A percentile compares a stretch with the other conserved stretches of the same genome.
Conservation (phyloP, 2,113 vertebrate genomes). For the Sebastes schlegelii region DNA sequence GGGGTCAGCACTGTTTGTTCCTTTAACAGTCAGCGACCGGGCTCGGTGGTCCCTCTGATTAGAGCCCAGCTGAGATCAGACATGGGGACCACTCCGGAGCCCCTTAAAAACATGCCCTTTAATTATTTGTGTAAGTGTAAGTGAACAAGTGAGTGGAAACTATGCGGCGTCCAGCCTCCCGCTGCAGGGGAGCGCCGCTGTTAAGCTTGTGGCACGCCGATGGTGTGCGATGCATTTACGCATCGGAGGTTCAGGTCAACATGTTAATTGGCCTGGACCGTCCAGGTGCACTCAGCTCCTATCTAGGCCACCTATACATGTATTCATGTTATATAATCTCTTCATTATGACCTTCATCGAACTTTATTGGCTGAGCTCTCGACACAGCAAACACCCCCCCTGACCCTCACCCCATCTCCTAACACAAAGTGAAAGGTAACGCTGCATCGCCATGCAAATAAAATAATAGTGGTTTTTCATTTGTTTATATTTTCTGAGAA, state of each 20-base stretch:
- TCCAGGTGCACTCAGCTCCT: slow-evolving; percentile 22
- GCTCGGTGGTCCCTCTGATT: slow-evolving; percentile 72
- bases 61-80: slow-evolving; percentile 76
- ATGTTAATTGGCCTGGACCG: not conserved
- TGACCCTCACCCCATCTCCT: not conserved
- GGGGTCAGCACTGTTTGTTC: slow-evolving; percentile 62
- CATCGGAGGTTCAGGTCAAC: slow-evolving; percentile 40
- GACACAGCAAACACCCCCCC: not conserved
- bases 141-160: slow-evolving; percentile 83
- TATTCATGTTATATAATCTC: not conserved
- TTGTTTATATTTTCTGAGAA: slow-evolving; percentile 18
- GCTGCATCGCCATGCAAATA: not conserved
- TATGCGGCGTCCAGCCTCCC: slow-evolving; percentile 75
- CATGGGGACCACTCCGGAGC: slow-evolving; percentile 67
- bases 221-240: slow-evolving; percentile 74
- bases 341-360: not conserved
- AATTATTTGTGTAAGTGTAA: slow-evolving; percentile 81
- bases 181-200: slow-evolving; percentile 49
- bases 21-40: slow-evolving; percentile 58
- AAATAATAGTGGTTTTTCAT: not conserved
- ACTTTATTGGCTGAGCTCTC: not conserved
- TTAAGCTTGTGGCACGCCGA: slow-evolving; percentile 41
- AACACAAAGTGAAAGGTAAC: not conserved
- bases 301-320: not conserved
- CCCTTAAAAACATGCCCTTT: slow-evolving; percentile 74